Conservation (phyloP, 2,113 vertebrate genomes). For the human (Homo sapiens) region DNA sequence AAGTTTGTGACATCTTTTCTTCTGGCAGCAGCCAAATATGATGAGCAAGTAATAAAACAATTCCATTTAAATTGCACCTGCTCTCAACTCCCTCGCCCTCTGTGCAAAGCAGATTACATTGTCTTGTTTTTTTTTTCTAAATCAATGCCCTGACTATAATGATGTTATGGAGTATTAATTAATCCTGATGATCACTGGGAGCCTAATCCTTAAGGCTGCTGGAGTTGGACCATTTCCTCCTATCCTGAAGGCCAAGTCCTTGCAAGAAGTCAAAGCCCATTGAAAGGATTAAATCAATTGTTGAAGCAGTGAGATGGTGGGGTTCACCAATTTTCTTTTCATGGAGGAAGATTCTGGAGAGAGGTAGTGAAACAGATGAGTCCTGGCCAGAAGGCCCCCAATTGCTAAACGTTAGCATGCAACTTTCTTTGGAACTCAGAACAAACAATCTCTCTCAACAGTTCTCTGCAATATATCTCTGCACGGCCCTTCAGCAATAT, state of each 20-base stretch:
- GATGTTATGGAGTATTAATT: not conserved
- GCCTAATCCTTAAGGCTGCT: not conserved
- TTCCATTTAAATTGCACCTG: constrained; percentile 23
- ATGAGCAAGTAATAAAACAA: constrained; percentile 38
- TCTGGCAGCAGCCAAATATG: not conserved
- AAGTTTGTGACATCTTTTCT: not conserved
- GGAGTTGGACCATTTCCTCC: not conserved
- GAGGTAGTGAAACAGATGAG: not conserved
- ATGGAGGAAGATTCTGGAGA: not conserved
- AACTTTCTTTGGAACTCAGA: not conserved
- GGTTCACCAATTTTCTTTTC: not conserved
- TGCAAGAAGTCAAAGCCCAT: not conserved
- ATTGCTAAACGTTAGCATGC: not conserved
- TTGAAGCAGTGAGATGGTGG: not conserved
- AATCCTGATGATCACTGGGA: not conserved
- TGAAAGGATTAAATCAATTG: not conserved
- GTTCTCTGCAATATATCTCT: not conserved
- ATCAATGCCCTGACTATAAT: not conserved
- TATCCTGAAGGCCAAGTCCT: not conserved
- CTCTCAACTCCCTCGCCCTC: constrained; percentile 2
- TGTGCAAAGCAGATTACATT: constrained; percentile 30
- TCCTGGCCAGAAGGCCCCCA: not conserved
- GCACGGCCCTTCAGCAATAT: not conserved
- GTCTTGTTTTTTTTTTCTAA: not conserved
- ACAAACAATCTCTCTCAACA: not conserved